Evolutionary conservation across 2,888 invertebrate genomes (phyloP), one percentile per base, ranked within the genome.

Genomic region (Eilema sororculum): DNA sequence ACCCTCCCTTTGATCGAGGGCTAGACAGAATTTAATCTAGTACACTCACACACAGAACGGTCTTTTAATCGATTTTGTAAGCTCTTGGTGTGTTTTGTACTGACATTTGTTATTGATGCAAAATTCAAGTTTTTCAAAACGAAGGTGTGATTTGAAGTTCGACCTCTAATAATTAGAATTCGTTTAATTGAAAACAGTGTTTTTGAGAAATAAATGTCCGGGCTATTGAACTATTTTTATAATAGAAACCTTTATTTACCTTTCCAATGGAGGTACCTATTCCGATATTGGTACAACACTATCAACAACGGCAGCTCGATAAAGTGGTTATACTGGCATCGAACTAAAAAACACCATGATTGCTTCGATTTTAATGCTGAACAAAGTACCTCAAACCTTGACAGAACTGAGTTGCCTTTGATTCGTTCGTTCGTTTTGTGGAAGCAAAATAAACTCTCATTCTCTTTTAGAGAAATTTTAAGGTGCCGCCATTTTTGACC

Each of bases 11-110:
- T 71, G 68, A 74, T 65, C 41, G 62, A 68, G 68, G 68, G 71
- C 68, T 69, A 69, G 63, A 65, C 73, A 69, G 65, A 71, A 70
- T 73, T 41, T 74, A 68, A 74, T 67, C 67, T 67, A 71, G 71
- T 61, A 58, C 68, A 73, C 68, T 33, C 60, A 68, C 33, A 61
- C 65, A 65, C 61, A 61, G 46, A 61, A 30, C 56, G 33, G 46
- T 16, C 24, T 20, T 57, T 46, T 25, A 20, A 69, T 65, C 52
- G 59, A 60, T 65, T 33, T 33, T 52, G n/a, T 37, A 20, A 65
- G 56, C 57, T 57, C 22, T 33, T 20, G 4, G 41, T 5, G 22
- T 22, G 24, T 58, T 66, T 65, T 20, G n/a, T 64, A 22, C 58
- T 20, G 25, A 56, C n/a, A n/a, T 9, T 63, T 25, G 5, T 28